Evolutionary conservation across 2,113 vertebrate genomes (phyloP).

Genomic region (Geothlypis trichas): DNA sequence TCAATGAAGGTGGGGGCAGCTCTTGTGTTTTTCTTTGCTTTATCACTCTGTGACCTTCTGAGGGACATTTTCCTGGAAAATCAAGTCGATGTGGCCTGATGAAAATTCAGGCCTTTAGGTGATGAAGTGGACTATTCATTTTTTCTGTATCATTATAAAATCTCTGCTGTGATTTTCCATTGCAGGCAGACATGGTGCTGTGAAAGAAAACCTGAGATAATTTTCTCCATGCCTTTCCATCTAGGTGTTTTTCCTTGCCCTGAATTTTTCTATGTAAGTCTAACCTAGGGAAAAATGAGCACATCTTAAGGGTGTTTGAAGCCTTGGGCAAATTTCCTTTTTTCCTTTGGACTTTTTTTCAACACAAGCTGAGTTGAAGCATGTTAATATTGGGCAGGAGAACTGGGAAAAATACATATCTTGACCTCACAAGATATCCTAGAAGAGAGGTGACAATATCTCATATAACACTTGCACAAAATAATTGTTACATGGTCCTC

Average conservation of each 20-base stretch:
- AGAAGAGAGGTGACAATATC: neutral
- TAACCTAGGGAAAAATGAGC: neutral
- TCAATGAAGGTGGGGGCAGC: neutral
- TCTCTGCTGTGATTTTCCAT: neutral
- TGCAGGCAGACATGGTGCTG: neutral
- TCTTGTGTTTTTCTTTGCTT: neutral
- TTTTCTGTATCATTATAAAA: neutral
- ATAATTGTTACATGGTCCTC: rapidly evolving
- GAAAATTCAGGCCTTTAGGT: neutral
- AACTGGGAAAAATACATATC: neutral
- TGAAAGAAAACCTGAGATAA: neutral
- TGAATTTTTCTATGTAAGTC: neutral
- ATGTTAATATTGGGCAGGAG: neutral
- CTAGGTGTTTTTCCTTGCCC: neutral
- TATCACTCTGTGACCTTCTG: neutral
- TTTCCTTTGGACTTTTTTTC: neutral
- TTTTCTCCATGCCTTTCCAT: neutral
- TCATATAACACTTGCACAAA: neutral
- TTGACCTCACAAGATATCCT: neutral
- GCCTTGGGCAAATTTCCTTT: neutral
- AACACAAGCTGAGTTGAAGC: neutral
- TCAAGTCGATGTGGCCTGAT: neutral
- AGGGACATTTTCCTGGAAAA: neutral
- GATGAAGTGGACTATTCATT: neutral
- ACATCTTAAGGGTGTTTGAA: neutral